phyloP scores from a whole-genome alignment of 2,113 vertebrate genomes.

The Edolisoma coerulescens region DNA sequence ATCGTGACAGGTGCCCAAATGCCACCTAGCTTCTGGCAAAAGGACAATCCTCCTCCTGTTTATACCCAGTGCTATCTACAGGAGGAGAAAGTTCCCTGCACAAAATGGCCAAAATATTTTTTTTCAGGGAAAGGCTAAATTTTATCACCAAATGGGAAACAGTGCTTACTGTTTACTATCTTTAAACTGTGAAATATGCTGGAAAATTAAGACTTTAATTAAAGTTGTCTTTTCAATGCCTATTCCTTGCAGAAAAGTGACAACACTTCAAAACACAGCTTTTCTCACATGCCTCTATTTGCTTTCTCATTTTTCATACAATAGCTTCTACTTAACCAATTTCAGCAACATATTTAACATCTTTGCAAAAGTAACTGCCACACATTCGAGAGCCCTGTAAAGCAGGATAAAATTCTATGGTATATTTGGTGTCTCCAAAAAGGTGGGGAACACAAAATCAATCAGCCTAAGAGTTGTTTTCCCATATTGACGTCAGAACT shows the following conservation, averaged over 20 bases:
- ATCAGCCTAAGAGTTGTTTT: neutral
- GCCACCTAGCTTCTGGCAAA: neutral
- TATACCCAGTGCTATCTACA: neutral
- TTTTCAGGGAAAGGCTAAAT: neutral
- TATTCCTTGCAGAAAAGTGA: slow-evolving; percentile 5
- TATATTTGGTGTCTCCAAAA: neutral
- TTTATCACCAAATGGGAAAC: slow-evolving; percentile 6
- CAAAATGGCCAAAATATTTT: neutral
- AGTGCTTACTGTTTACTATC: neutral
- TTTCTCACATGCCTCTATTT: neutral
- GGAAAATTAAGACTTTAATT: slow-evolving; percentile 30
- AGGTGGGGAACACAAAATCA: neutral
- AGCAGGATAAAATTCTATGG: neutral
- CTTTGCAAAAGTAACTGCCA: neutral
- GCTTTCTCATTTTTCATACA: neutral
- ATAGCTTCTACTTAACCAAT: slow-evolving; percentile 12
- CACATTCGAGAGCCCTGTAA: neutral
- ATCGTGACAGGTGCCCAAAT: neutral
- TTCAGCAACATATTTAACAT: neutral
- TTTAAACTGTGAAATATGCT: neutral
- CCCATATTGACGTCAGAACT: neutral
- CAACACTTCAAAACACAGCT: slow-evolving; percentile 31
- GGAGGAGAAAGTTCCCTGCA: neutral
- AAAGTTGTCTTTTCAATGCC: neutral
- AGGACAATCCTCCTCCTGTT: neutral